phyloP scores from a whole-genome alignment of 2,113 vertebrate genomes.

The Psittacara wagleri region DNA sequence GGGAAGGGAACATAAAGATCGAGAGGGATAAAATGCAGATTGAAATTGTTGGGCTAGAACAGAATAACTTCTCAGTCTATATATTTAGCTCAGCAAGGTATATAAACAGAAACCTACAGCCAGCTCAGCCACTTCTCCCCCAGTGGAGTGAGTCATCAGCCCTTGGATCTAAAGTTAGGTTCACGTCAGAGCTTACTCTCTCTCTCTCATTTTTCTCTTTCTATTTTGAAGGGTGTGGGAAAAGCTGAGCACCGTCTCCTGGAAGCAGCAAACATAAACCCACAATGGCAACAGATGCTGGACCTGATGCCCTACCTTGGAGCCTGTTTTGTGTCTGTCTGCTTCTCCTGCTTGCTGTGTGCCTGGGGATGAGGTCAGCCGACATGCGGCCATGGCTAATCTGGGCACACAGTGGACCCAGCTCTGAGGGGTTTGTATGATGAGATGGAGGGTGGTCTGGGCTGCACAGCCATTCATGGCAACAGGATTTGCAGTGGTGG shows the following conservation, averaged over 20 bases:
- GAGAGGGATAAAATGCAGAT: slow-evolving; percentile 52
- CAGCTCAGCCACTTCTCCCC: slow-evolving; percentile 70
- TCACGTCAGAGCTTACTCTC: slow-evolving; percentile 70
- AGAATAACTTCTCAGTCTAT: slow-evolving; percentile 75
- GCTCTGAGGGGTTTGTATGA: not conserved
- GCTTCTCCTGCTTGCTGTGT: not conserved
- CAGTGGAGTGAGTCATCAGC: slow-evolving; percentile 73
- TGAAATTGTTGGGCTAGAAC: slow-evolving; percentile 67
- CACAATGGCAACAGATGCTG: slow-evolving; percentile 17
- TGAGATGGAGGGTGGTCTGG: not conserved
- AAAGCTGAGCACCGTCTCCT: slow-evolving; percentile 34
- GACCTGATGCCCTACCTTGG: slow-evolving; percentile 13
- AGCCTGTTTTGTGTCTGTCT: not conserved
- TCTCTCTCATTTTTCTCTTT: slow-evolving; percentile 45
- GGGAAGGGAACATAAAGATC: slow-evolving; percentile 2
- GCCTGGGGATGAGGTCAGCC: not conserved
- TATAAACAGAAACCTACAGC: slow-evolving; percentile 80
- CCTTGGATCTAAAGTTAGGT: slow-evolving; percentile 81
- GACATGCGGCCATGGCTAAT: not conserved
- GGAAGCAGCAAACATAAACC: slow-evolving; percentile 29
- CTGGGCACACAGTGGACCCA: not conserved
- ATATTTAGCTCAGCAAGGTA: slow-evolving; percentile 79
- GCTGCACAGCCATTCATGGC: not conserved
- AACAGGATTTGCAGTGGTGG: not conserved
- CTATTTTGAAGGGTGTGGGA: slow-evolving; percentile 60